These are phyloP conservation scores for Acleris holmiana DNA, from an alignment of 2,888 invertebrate species.

Conservation along the genomic window DNA sequence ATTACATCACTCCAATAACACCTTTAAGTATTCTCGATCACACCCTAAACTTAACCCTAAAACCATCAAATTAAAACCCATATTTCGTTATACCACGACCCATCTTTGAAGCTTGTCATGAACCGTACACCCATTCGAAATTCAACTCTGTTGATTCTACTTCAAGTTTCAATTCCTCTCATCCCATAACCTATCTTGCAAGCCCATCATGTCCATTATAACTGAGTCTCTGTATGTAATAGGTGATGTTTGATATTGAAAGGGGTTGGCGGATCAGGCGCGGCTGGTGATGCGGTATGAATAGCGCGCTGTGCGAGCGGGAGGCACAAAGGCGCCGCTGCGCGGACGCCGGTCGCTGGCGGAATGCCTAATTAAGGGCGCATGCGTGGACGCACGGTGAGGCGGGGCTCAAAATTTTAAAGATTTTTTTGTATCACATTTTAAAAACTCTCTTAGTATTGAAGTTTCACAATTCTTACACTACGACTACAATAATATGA, in stretches of 20 bases:
- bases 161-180: conserved; percentile 38
- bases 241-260: conserved; percentile 72
- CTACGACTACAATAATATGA: too few relatives aligned
- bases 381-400: conserved; percentile 73
- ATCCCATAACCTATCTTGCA: conserved; percentile 48
- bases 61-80: neutral
- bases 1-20: conserved; percentile 82
- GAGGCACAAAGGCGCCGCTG: conserved; percentile 80
- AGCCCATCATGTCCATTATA: conserved; percentile 54
- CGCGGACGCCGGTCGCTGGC: conserved; percentile 78
- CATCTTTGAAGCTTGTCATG: too few relatives aligned
- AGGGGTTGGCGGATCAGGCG: conserved; percentile 52
- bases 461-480: too few relatives aligned
- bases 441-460: too few relatives aligned
- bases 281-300: conserved; percentile 58
- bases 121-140: neutral
- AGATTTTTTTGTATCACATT: too few relatives aligned
- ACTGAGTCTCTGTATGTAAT: conserved; percentile 51
- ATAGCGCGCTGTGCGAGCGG: conserved; percentile 79
- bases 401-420: conserved; percentile 44
- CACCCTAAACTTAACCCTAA: conserved; percentile 46
- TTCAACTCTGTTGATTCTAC: neutral
- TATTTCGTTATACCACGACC: too few relatives aligned
- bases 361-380: conserved; percentile 84
- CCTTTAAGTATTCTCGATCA: conserved; percentile 60